Evolutionary conservation across 2,797 vertebrate species (phyloP).

Genomic region (Parotocinclus haroldoi): DNA sequence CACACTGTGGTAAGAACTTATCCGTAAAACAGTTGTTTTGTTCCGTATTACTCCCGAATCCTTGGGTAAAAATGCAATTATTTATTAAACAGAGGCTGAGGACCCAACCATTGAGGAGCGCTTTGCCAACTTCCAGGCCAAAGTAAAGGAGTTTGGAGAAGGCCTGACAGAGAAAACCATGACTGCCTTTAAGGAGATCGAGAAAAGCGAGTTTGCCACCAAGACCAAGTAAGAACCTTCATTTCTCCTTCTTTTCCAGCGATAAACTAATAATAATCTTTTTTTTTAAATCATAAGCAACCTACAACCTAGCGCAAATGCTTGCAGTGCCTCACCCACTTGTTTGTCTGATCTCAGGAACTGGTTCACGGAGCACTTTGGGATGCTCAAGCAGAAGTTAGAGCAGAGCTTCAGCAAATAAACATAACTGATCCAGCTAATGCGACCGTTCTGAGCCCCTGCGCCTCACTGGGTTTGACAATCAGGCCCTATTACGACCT

Average conservation of each 20-base stretch:
- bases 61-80: neutral
- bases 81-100: slow-evolving; percentile 61
- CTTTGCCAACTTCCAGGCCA: slow-evolving; percentile 19
- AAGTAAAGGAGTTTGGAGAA: slow-evolving; percentile 34
- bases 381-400: neutral
- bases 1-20: slow-evolving; percentile 64
- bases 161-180: slow-evolving; percentile 47
- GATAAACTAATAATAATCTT: neutral
- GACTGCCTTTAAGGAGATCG: fast-evolving
- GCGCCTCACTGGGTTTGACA: no score
- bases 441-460: neutral
- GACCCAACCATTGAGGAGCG: slow-evolving; percentile 30
- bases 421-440: neutral
- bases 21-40: neutral
- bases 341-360: slow-evolving; percentile 45
- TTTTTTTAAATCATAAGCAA: neutral
- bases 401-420: neutral
- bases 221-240: slow-evolving; percentile 53
- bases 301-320: no score
- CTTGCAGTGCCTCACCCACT: neutral
- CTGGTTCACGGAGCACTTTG: slow-evolving; percentile 37
- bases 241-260: neutral
- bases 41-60: neutral
- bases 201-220: slow-evolving; percentile 41
- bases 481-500: no score